Evolutionary conservation across 2,113 vertebrate genomes (phyloP).

Genomic region (Indri indri): DNA sequence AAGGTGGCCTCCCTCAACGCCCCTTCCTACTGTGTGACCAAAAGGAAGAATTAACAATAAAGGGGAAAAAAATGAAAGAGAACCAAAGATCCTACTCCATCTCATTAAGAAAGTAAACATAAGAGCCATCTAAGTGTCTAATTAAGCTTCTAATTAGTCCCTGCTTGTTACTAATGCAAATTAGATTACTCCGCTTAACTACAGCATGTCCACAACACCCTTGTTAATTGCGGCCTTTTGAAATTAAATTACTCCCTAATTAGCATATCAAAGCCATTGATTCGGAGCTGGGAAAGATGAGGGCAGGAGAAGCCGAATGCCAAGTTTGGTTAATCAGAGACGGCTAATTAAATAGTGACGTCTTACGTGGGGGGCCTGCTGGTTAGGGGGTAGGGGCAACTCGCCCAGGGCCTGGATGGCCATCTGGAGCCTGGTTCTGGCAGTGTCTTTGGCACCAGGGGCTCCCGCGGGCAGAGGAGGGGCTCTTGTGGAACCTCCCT

Average conservation of each 20-base stretch:
- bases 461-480: not conserved
- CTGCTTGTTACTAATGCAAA: constrained; percentile 99
- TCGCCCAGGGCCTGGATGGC: not conserved
- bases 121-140: constrained; percentile 99
- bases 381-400: constrained; percentile 29
- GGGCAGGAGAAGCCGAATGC: constrained; percentile 95
- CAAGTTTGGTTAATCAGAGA: constrained; percentile 99
- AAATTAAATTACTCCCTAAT: constrained; percentile 99
- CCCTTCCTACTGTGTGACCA: constrained; percentile 72
- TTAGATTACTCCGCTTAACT: constrained; percentile 99
- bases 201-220: constrained; percentile 99
- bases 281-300: constrained; percentile 93
- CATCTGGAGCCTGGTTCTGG: constrained; percentile 31
- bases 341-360: constrained; percentile 97
- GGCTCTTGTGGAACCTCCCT: not conserved
- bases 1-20: constrained; percentile 27
- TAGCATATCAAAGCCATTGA: constrained; percentile 99
- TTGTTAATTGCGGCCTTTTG: constrained; percentile 99
- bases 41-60: constrained; percentile 80
- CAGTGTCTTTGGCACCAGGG: not conserved
- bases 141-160: constrained; percentile 99
- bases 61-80: not conserved
- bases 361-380: constrained; percentile 76
- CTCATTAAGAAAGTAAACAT: constrained; percentile 99
- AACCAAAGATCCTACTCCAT: constrained; percentile 90